Conservation (phyloP, 2,888 invertebrate genomes). For the Blastobasis lacticolella region DNA sequence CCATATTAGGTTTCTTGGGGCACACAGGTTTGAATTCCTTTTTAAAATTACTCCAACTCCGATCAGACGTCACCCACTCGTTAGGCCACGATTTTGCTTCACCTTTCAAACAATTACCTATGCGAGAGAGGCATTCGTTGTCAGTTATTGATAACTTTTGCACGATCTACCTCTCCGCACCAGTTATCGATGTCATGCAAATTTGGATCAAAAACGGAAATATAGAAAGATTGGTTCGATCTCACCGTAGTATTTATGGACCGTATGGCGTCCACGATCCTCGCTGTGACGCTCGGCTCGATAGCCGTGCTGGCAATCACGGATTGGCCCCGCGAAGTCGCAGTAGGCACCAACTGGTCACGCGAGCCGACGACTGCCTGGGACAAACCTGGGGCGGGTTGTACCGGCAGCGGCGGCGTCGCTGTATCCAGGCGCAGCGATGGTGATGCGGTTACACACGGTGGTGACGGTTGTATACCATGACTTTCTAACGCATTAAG, state of each 20-base stretch:
- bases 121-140: constrained; percentile 4
- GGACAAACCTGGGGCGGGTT: too few relatives aligned
- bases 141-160: constrained; percentile 3
- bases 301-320: too few relatives aligned
- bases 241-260: neutral
- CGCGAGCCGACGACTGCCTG: too few relatives aligned
- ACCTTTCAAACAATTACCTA: constrained; percentile 7
- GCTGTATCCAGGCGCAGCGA: too few relatives aligned
- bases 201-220: neutral
- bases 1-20: neutral
- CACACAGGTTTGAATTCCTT: constrained; percentile 8
- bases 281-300: too few relatives aligned
- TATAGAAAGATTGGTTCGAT: neutral
- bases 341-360: too few relatives aligned
- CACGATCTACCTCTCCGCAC: constrained; percentile 8
- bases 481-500: too few relatives aligned
- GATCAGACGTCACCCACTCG: constrained; percentile 5
- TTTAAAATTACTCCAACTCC: constrained; percentile 7
- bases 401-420: too few relatives aligned
- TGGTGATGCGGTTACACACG: too few relatives aligned
- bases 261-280: neutral
- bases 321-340: too few relatives aligned
- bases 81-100: constrained; percentile 8
- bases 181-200: neutral
- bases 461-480: too few relatives aligned